Evolutionary conservation across 2,113 vertebrate genomes (phyloP).

Genomic region (Nothocercus nigrocapillus): DNA sequence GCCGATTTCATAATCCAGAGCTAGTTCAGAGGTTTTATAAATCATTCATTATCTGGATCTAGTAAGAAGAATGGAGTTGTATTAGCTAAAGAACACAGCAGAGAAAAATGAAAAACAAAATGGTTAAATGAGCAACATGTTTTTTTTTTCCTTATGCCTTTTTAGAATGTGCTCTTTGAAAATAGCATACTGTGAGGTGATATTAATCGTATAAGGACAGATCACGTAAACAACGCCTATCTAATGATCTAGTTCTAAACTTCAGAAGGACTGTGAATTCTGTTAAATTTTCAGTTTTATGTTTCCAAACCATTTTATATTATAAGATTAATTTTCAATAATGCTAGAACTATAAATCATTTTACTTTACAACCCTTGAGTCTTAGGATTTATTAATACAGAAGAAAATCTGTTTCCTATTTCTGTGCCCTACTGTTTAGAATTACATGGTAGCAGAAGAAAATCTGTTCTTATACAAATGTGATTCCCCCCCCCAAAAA

Average conservation of each 20-base stretch:
- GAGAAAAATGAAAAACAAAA: conserved; percentile 63
- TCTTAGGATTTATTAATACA: conserved; percentile 59
- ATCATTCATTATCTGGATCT: conserved; percentile 63
- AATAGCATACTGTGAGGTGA: conserved; percentile 32
- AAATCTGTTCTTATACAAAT: conserved; percentile 57
- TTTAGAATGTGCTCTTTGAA: conserved; percentile 47
- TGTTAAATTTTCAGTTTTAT: conserved; percentile 39
- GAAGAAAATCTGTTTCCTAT: conserved; percentile 59
- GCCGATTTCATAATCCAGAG: conserved; percentile 69
- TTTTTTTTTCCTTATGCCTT: conserved; percentile 27
- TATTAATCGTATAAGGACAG: conserved; percentile 56
- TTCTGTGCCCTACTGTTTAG: conserved; percentile 68
- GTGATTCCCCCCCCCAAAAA: conserved; percentile 18
- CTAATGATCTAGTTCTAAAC: conserved; percentile 51
- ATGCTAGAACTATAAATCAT: conserved; percentile 52
- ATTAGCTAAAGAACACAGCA: conserved; percentile 58
- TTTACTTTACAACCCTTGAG: conserved; percentile 44
- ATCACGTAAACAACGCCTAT: conserved; percentile 50
- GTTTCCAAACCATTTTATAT: conserved; percentile 30
- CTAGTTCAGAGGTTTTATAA: conserved; percentile 54
- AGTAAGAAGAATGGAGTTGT: conserved; percentile 54
- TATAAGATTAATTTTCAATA: conserved; percentile 54
- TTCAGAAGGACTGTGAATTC: conserved; percentile 45
- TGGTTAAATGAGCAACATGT: conserved; percentile 13
- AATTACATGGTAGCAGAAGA: conserved; percentile 52